Base-by-base conservation (phyloP, 2,888 invertebrate species). In the Eledona agricola region DNA sequence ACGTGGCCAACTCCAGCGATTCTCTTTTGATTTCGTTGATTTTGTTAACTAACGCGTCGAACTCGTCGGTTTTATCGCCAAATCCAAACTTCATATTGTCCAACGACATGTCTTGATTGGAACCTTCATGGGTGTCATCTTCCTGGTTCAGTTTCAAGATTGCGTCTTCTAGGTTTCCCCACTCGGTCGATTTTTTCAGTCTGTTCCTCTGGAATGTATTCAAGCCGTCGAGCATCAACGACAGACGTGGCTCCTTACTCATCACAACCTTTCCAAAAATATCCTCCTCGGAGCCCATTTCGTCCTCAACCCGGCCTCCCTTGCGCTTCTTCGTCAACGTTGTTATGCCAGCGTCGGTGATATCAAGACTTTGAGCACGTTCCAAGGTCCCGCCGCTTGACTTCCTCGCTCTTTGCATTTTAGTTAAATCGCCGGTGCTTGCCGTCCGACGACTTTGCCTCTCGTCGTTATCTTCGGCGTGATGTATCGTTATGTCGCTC, bases 361-460 rank as follows among this genome's bases (percentile, higher is more conserved):
- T 86, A 59, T 91, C 91, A 26, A 91, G 77, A 64, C 90, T 90
- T 70, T 90, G 89, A 0, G 91, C 90, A 57, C 90, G 79, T 75
- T 91, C 90, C 43, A 88, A 72, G 4, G 85, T 86, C 1, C 85
- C 84, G 1, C 66, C 69, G 43, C 69, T 74, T 4, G 63, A 67
- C 58, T 71, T 79, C 11, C 77, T 69, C 57, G 78, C 79, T 22
- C 78, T 76, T 43, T 82, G 80, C 55, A 90, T 85, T 69, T 86
- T 84, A 0, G 89, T 89, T 35, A 91, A 76, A 73, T 91, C 90
- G 0, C 90, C 90, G 1, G 90, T 79, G 20, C 90, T 90, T 0
- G 90, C 87, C 1, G 90, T 89, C 76, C 87, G 88, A 9, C 90
- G 77, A 49, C 79, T 80, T 67, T 84, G 84, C 35, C 84, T 84